Base-by-base conservation (phyloP, 2,113 vertebrate species). In the Rhea pennata region DNA sequence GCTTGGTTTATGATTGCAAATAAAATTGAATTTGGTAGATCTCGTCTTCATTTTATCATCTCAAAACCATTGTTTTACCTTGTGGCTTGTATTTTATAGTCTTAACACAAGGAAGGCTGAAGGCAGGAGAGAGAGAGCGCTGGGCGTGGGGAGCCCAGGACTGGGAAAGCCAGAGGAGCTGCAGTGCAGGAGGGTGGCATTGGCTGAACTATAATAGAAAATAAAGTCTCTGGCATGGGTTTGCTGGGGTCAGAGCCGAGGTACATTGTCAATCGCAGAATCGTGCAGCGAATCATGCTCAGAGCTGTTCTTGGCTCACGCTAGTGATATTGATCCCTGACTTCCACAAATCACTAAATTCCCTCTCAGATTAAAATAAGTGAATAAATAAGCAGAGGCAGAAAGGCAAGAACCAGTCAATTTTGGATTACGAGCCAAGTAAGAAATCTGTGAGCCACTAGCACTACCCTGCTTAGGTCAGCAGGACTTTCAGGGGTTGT, bases 1-100 rank as follows among this genome's bases (percentile, higher is more conserved):
- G 78, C 82, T 90, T 97, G 81, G 86, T 96, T 97, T 97, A 96
- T 84, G 95, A 96, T 83, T 75, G 92, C 94, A 96, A 95, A 95
- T 97, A 93, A 95, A 96, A 93, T 90, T 94, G 92, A 91, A 95
- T 94, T 96, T 94, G 82, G 91, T 96, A 64, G 27, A 94, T 95
- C 91, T 95, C 87, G 87, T 90, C 93, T 78, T 93, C 70, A 90
- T 95, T 95, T 92, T 91, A 92, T 91, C 27, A 93, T 93, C 91
- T 91, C 77, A 82, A 93, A 91, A 58, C 67, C 53, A 62, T 29
- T 62, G 87, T 83, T 93, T 92, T 51, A 83, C 74, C 94, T 95
- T 91, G 91, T 95, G 87, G 77, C 85, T 89, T 86, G 23, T 75
- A 29, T 83, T 78, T 93, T 88, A 73, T 51, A 87, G 85, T 58